Evolutionary conservation across 2,888 invertebrate genomes (phyloP).

Genomic region (Orchesellides sinensis): DNA sequence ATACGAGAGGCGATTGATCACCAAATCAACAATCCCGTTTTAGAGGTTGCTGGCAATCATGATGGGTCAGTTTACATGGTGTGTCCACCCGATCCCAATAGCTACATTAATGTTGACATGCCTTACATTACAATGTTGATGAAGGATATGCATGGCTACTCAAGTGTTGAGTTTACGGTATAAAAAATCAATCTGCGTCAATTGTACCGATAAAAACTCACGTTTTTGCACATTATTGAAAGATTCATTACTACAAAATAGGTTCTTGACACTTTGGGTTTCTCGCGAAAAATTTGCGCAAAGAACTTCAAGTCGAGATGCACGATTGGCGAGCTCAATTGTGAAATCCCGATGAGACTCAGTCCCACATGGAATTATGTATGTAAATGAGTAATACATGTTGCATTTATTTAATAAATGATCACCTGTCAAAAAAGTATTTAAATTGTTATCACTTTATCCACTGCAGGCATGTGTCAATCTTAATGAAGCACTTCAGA

Average conservation of each 20-base stretch:
- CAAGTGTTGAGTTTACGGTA: slow-evolving; percentile 58
- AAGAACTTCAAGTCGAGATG: slow-evolving; percentile 50
- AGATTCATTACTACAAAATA: not conserved
- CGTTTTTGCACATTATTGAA: not conserved
- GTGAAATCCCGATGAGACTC: slow-evolving; percentile 57
- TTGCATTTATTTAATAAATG: no score
- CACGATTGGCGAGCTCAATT: slow-evolving; percentile 38
- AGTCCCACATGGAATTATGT: slow-evolving; percentile 63
- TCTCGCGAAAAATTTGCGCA: slow-evolving; percentile 36
- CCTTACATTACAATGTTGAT: slow-evolving; percentile 51
- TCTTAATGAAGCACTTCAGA: slow-evolving; percentile 22
- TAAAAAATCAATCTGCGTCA: not conserved
- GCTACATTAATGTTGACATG: slow-evolving; percentile 30
- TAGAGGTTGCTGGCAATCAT: slow-evolving; percentile 53
- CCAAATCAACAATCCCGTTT: slow-evolving; percentile 42
- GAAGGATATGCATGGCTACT: slow-evolving; percentile 55
- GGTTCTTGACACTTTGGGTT: slow-evolving; percentile 42
- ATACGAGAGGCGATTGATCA: slow-evolving; percentile 55
- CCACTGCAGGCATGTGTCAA: slow-evolving; percentile 46
- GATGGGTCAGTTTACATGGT: slow-evolving; percentile 61
- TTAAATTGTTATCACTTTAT: not conserved
- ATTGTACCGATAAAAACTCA: not conserved
- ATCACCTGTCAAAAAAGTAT: not conserved
- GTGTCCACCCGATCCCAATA: slow-evolving; percentile 38
- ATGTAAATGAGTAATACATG: not conserved